Evolutionary conservation across 2,888 invertebrate genomes (phyloP).

Genomic region (Athalia rosae): DNA sequence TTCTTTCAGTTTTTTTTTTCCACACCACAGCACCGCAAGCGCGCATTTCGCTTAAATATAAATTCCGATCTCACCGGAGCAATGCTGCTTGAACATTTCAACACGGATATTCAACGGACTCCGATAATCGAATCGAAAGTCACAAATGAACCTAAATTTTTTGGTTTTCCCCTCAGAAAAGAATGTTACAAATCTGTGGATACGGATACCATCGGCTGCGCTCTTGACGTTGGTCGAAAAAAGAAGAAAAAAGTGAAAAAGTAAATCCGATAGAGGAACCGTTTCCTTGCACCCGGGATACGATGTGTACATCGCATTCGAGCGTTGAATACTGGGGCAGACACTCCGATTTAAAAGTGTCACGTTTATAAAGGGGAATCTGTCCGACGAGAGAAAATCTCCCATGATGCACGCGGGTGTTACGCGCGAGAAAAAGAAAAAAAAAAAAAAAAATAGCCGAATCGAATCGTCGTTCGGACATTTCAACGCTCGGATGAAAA

Average conservation of each 20-base stretch:
- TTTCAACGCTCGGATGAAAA: not conserved
- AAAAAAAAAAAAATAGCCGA: not conserved
- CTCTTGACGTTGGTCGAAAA: too few relatives aligned
- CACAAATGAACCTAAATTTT: too few relatives aligned
- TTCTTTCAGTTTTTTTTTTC: not conserved
- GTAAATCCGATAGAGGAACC: not conserved
- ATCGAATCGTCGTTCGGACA: not conserved
- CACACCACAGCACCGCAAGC: not conserved
- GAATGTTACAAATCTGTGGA: too few relatives aligned
- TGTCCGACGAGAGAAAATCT: slow-evolving; percentile 4
- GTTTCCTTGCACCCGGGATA: not conserved
- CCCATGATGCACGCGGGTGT: too few relatives aligned
- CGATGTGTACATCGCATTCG: not conserved
- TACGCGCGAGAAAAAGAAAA: not conserved
- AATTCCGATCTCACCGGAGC: not conserved
- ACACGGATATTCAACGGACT: too few relatives aligned
- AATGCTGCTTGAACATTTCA: too few relatives aligned
- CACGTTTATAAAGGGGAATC: slow-evolving; percentile 15
- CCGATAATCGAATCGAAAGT: too few relatives aligned
- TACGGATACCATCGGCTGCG: too few relatives aligned
- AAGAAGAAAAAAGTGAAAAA: not conserved
- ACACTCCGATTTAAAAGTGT: slow-evolving; percentile 11
- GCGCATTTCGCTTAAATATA: not conserved
- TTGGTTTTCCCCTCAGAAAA: too few relatives aligned
- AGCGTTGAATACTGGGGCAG: slow-evolving; percentile 9